Base-by-base conservation (phyloP, 2,797 vertebrate genomes). In the Acridotheres tristis region DNA sequence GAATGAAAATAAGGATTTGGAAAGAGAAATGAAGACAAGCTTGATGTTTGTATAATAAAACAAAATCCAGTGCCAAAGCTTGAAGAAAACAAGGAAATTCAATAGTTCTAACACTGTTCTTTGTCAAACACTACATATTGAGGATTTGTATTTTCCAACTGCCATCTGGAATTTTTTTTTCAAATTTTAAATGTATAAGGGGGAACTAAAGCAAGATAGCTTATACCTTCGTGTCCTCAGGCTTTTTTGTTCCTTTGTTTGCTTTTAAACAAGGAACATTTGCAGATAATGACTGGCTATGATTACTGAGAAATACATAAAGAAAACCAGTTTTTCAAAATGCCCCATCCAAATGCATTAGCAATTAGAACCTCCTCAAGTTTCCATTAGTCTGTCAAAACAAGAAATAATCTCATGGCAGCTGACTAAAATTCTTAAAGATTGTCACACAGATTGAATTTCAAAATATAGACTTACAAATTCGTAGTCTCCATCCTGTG, bases 401-500 rank as follows among this genome's bases (percentile, higher is more conserved):
- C 21, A 94, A 91, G 48, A 92, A 95, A 97, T 88, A 97, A 97
- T 97, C 98, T 97, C 97, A 98, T 30, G 89, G 58, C 61, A 88
- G 51, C 61, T 38, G 40, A 91, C 72, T 91, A 40, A 94, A 96
- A 90, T 81, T 77, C 94, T 81, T 92, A 43, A 79, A 73, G 85
- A 78, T 62, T 88, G 43, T 45, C 45, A 88, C 87, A 51, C 0
- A 47, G 71, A 94, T 73, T 89, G 78, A 81, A 93, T 95, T 93
- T 77, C 82, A 71, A 81, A 87, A 94, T 72, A 91, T 75, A 96
- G 95, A 98, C 99, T 99, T 97, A 99, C 99, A 98, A 98, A 98
- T 83, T 99, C 98, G 4, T 99, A 98, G 97, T 99, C 98, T 94
- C 98, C 98, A 62, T 99, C 99, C 40, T 97, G 95, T 3, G 98